Base-by-base conservation (phyloP, 2,113 vertebrate species). In the Eulemur rufifrons region DNA sequence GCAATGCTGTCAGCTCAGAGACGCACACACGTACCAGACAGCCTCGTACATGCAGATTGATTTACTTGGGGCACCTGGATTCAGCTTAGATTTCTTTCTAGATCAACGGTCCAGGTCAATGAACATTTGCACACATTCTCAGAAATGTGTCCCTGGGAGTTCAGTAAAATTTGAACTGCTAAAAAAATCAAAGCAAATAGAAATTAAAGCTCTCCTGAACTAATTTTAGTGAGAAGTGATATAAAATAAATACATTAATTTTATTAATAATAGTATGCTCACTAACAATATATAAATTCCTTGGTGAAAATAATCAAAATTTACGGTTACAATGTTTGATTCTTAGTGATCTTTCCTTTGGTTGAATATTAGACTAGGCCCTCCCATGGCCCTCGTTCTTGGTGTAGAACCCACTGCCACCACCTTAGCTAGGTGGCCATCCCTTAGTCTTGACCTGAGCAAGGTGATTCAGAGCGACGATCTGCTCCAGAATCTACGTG, bases 171-270 rank as follows among this genome's bases (percentile, higher is more conserved):
- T 27, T 39, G 6, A 68, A 84, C 42, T 66, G 10, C 71, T 86
- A 66, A 64, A 56, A 61, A 59, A 85, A 14, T 29, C 59, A 68
- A 73, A 39, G 7, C 5, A 63, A 45, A 50, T 7, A 47, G 9
- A 77, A 66, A 23, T 21, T 47, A 64, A 29, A 76, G n/a, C n/a
- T 89, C 25, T 54, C 76, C 45, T 63, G 15, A 32, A 59, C 15
- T 85, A 6, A 21, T 80, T 88, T 93, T 42, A 89, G 68, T 11
- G 45, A 85, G 45, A 91, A 81, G 15, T 69, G 2, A 88, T 21
- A 37, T 21, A 95, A 85, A 91, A 74, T 63, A 91, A 68, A 7
- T 29, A 52, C 13, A 45, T 29, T 54, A 23, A 14, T 74, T 47
- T 74, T 74, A 47, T 74, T 74, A 74, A 74, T 29, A 45, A 74